Evolutionary conservation across 2,888 invertebrate genomes (phyloP).

Genomic region (Sinodicranocentrus sp.): DNA sequence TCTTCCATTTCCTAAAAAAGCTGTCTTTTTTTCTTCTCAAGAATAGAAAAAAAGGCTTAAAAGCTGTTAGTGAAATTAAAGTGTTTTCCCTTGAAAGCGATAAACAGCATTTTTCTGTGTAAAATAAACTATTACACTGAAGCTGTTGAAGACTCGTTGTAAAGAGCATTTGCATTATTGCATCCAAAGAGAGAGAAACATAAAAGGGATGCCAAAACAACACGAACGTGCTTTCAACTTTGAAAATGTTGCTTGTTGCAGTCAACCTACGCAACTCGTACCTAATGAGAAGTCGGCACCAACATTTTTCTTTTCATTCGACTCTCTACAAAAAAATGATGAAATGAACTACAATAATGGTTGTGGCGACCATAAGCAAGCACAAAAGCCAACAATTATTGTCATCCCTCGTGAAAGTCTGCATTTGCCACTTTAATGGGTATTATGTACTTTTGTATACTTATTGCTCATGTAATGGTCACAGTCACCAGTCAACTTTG

Average conservation of each 20-base stretch:
- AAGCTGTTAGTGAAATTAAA: slow-evolving; percentile 61
- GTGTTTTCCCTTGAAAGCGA: slow-evolving; percentile 47
- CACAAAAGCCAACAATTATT: slow-evolving; percentile 54
- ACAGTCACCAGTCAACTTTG: slow-evolving; percentile 35
- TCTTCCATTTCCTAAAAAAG: slow-evolving; percentile 49
- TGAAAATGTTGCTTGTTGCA: slow-evolving; percentile 11
- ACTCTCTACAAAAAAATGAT: slow-evolving; percentile 36
- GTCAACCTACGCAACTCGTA: slow-evolving; percentile 11
- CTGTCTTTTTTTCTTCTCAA: neutral
- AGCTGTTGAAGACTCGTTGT: neutral
- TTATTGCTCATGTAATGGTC: slow-evolving; percentile 36
- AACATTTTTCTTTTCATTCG: slow-evolving; percentile 41
- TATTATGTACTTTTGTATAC: slow-evolving; percentile 33
- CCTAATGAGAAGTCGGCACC: slow-evolving; percentile 19
- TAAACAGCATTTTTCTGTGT: slow-evolving; percentile 21
- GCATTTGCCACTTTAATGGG: slow-evolving; percentile 61
- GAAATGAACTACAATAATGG: slow-evolving; percentile 43
- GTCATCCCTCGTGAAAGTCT: slow-evolving; percentile 64
- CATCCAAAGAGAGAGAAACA: neutral
- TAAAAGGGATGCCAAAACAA: slow-evolving; percentile 38
- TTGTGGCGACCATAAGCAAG: slow-evolving; percentile 36
- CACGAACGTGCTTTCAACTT: slow-evolving; percentile 39
- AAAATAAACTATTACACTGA: slow-evolving; percentile 1
- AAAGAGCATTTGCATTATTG: slow-evolving; percentile 5
- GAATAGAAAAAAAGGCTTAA: slow-evolving; percentile 26